Evolutionary conservation across 92 coral and sea anemone species (phyloP).

Genomic region (Metridium senile): DNA sequence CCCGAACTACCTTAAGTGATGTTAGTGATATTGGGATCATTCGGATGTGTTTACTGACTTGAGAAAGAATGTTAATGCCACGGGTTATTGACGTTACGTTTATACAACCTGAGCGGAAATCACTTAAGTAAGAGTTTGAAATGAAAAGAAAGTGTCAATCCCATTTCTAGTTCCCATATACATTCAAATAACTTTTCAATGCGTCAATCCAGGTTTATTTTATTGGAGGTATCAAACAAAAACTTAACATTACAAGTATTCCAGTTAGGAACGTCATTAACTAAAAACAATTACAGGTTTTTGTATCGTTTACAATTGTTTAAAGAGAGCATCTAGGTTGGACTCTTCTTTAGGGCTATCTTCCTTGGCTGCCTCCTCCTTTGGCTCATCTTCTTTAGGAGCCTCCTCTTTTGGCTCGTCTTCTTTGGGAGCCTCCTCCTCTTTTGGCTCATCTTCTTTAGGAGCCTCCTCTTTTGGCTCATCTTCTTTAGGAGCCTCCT

Average conservation of each 20-base stretch:
- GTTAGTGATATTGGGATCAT: too few relatives aligned
- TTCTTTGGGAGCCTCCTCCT: constrained; percentile 4
- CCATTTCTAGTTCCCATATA: too few relatives aligned
- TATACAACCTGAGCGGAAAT: too few relatives aligned
- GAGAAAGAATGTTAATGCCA: too few relatives aligned
- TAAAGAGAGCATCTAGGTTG: constrained; percentile 12
- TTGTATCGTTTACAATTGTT: constrained; percentile 6
- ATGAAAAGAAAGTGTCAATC: too few relatives aligned
- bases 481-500: background rate
- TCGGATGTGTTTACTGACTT: too few relatives aligned
- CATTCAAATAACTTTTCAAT: background rate
- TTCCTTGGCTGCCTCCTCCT: constrained; percentile 13
- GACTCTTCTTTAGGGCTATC: background rate
- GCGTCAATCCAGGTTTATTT: constrained; percentile 3
- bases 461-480: constrained; percentile 14
- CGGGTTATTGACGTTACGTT: too few relatives aligned
- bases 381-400: background rate
- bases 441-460: background rate
- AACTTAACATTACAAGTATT: background rate
- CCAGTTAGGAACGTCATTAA: background rate
- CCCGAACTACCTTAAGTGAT: too few relatives aligned
- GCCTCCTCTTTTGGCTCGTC: background rate
- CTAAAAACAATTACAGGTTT: background rate
- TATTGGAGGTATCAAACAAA: constrained; percentile 1
- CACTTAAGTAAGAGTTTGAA: too few relatives aligned